These are phyloP conservation scores for Euthynnus affinis DNA, from an alignment of 2,797 vertebrate genomes.

Conservation along the genomic window DNA sequence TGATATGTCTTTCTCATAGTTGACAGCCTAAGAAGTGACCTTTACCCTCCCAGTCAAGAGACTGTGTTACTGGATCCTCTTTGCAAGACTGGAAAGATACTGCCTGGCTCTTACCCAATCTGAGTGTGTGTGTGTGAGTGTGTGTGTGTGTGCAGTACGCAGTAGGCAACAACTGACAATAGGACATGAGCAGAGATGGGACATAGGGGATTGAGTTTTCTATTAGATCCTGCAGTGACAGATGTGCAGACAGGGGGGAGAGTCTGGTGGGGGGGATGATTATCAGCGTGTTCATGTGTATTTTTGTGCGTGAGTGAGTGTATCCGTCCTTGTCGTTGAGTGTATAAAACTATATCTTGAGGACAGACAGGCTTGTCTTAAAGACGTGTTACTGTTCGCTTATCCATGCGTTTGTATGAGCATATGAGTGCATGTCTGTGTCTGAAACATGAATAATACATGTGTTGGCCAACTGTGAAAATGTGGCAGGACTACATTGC, in stretches of 20 bases:
- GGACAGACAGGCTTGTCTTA: conserved; percentile 5
- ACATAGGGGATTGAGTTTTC: conserved; percentile 55
- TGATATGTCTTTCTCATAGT: conserved; percentile 40
- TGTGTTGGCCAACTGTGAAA: conserved; percentile 71
- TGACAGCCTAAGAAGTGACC: conserved; percentile 57
- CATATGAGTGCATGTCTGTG: conserved; percentile 36
- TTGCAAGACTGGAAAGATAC: conserved; percentile 40
- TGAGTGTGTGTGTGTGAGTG: background rate
- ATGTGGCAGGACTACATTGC: conserved; percentile 25
- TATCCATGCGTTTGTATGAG: conserved; percentile 22
- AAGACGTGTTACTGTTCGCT: background rate
- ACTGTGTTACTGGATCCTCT: conserved; percentile 44
- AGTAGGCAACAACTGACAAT: conserved; percentile 56
- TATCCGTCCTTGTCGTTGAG: background rate
- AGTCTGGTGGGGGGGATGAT: conserved; percentile 44
- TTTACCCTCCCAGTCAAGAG: conserved; percentile 34
- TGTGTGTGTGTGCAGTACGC: conserved; percentile 10
- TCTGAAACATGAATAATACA: conserved; percentile 74
- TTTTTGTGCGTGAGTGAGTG: background rate
- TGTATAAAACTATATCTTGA: conserved; percentile 16
- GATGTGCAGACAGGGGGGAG: conserved; percentile 65
- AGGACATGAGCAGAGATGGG: conserved; percentile 44
- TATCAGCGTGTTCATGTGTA: conserved; percentile 28
- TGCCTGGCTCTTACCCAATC: conserved; percentile 23
- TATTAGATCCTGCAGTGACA: conserved; percentile 70